Evolutionary conservation across 30 jellyfish, hydroid and myxozoan species (phyloP), one percentile per base, ranked within the genome.

Genomic region (Turritopsis dohrnii): DNA sequence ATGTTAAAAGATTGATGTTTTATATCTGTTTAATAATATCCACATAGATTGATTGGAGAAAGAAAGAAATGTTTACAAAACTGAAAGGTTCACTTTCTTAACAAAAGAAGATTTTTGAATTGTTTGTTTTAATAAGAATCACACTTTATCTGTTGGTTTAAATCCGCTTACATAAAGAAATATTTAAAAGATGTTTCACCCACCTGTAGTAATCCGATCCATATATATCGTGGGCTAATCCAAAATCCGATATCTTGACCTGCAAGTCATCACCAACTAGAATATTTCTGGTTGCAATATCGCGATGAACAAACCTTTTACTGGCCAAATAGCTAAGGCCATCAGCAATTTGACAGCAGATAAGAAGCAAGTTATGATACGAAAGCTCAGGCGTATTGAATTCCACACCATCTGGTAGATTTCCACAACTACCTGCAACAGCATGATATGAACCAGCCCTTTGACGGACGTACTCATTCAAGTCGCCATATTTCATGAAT

Each of bases 361-460:
- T 85, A 25, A 30, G 77, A 16, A 85, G 77, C 28, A 90, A 85
- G 26, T 74, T 82, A 8, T 75, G 83, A 76, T 84, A 90, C 30
- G 85, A 79, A 69, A 81, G 80, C 76, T 80, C 87, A n/a, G 96
- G 96, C 13, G 96, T 85, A 31, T 85, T 52, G 80, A 80, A 90
- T 28, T 85, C 91, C 20, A 90, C 86, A 24, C 87, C 96, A 21
- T 85, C 94, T 8, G 96, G 96, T 29, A 90, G 52, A 20, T 66
- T 24, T 9, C 96, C 95, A 53, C 83, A 75, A 21, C 89, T 76
- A 1, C 96, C 95, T 28, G 83, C 88, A 79, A 90, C 93, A 28
- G 96, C 96, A 81, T 90, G 96, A 72, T 80, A 90, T 22, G 96
- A 84, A 71, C 96, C 96, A 20, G 96, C 71, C 75, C 87, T 85